phyloP scores from a whole-genome alignment of 2,888 invertebrate species.

The Acanthacorydalis orientalis region DNA sequence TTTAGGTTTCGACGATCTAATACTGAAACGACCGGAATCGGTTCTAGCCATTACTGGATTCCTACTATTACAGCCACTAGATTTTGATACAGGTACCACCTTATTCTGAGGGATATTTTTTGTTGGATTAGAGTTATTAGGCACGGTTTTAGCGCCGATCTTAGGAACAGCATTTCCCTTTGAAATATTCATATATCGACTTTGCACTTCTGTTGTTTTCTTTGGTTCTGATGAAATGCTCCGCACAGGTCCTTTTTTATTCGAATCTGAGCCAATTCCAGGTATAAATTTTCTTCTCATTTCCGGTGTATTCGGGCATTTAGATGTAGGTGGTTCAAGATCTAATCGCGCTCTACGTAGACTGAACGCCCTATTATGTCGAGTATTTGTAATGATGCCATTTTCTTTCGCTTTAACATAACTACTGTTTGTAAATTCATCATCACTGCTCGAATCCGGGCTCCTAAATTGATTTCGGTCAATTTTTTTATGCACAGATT shows the following conservation, averaged over 20 bases:
- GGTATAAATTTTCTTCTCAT: conserved; percentile 36
- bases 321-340: conserved; percentile 29
- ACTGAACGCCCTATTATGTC: conserved; percentile 57
- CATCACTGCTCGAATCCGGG: conserved; percentile 30
- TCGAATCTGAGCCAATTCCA: conserved; percentile 5
- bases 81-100: conserved; percentile 25
- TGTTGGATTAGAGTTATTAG: conserved; percentile 3
- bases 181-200: conserved; percentile 22
- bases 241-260: conserved; percentile 11
- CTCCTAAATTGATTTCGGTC: conserved; percentile 21
- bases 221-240: conserved; percentile 24
- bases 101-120: conserved; percentile 30
- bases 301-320: conserved; percentile 45
- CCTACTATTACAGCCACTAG: conserved; percentile 13
- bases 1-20: conserved; percentile 33
- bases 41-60: conserved; percentile 33
- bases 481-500: conserved; percentile 15
- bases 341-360: conserved; percentile 47
- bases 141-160: conserved; percentile 10
- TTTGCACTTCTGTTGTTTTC: conserved; percentile 22
- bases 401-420: conserved; percentile 20
- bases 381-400: conserved; percentile 32
- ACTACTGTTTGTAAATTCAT: conserved; percentile 24
- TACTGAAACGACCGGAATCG: conserved; percentile 46
- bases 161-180: conserved; percentile 11